These are phyloP conservation scores for Dilophus febrilis DNA, from an alignment of 2,888 invertebrate species.

Conservation along the genomic window DNA sequence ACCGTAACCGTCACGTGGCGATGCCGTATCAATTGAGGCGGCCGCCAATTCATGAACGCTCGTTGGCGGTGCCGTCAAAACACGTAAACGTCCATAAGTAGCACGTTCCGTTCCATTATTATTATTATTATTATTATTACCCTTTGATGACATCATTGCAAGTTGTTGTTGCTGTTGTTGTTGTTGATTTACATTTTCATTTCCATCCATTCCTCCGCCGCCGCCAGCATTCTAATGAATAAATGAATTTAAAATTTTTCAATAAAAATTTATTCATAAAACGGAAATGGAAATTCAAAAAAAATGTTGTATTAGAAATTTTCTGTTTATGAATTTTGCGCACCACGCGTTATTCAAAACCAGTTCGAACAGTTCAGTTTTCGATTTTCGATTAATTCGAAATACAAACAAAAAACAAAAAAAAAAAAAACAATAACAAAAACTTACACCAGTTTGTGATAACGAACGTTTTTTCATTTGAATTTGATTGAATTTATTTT, in stretches of 20 bases:
- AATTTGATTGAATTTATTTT: constrained; percentile 8
- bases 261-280: too few relatives aligned
- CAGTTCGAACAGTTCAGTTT: too few relatives aligned
- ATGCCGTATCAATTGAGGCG: constrained; percentile 20
- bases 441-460: constrained; percentile 14
- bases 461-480: constrained; percentile 14
- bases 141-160: too few relatives aligned
- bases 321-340: too few relatives aligned
- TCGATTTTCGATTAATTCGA: too few relatives aligned
- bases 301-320: too few relatives aligned
- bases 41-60: constrained; percentile 31
- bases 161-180: constrained; percentile 10
- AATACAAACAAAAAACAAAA: background rate
- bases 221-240: constrained; percentile 11
- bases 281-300: too few relatives aligned
- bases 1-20: constrained; percentile 18
- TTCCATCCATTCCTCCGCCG: constrained; percentile 11
- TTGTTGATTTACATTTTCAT: constrained; percentile 3
- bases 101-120: constrained; percentile 34
- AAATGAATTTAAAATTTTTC: background rate
- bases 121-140: too few relatives aligned
- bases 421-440: background rate
- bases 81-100: constrained; percentile 54
- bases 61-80: constrained; percentile 46
- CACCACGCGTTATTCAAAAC: too few relatives aligned